Evolutionary conservation across 2,888 invertebrate species (phyloP), one percentile per base, ranked within the genome.

Genomic region (Doris montereyensis): DNA sequence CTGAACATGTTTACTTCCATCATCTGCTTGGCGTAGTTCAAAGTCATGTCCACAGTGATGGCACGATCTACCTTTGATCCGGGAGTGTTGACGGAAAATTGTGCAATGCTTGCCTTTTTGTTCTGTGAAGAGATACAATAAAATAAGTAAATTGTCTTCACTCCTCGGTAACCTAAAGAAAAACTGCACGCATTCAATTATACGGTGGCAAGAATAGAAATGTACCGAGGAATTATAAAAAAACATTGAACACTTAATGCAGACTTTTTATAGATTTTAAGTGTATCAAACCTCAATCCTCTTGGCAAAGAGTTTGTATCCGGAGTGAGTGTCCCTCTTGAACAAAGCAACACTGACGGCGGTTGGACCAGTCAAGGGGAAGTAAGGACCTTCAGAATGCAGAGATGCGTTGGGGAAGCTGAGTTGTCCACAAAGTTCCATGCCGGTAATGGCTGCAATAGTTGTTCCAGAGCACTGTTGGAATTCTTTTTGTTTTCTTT

Each of bases 371-470:
- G 85, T 87, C 30, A 90, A 78, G n/a, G 90, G 90, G 84, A 89
- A 88, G 73, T 81, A 82, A 0, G 88, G 88, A 17, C 87, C 94
- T 94, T 62, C 81, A 2, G 75, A 57, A 10, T 74, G 77, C 94
- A 94, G 88, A 94, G 93, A 0, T 94, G 94, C 86, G 95, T 95
- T 93, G 94, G 92, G 85, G 71, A 88, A 85, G 28, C 87, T 84
- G 87, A 96, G 95, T 77, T 96, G 94, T 0, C 94, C 94, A 88
- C 97, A 97, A 68, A 97, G 92, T 93, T 96, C 95, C 76, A 97
- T 93, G 0, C 97, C 97, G 21, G 97, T 93, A 0, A 95, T 94
- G 81, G 94, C 94, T 86, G 96, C 95, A 2, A 97, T 30, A 5
- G 83, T 82, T 17, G 86, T 81, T 10, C 91, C 89, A 0, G 89